Conservation (phyloP, 2,888 invertebrate genomes). For the Torymus texanus region DNA sequence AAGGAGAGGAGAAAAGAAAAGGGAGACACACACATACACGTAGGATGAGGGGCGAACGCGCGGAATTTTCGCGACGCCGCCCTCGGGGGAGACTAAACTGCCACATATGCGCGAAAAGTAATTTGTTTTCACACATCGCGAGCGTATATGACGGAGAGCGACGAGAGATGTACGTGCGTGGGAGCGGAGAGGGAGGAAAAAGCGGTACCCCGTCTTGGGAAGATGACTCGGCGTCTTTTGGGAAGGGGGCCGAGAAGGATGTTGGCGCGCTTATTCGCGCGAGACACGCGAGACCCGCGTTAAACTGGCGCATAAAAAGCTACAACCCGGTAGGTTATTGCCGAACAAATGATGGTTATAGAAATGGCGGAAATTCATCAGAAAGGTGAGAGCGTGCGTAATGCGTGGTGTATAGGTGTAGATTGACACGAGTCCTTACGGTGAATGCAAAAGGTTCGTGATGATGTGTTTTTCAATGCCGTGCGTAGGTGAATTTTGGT, state of each 20-base stretch:
- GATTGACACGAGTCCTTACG: too few species aligned
- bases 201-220: not conserved
- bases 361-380: not conserved
- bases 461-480: too few species aligned
- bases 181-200: conserved; percentile 15
- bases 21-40: too few species aligned
- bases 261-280: not conserved
- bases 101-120: conserved; percentile 24
- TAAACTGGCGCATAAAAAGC: conserved; percentile 1
- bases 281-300: conserved; percentile 21
- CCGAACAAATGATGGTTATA: conserved; percentile 6
- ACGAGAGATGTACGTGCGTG: not conserved
- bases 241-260: not conserved
- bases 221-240: conserved; percentile 24
- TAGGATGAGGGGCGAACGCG: too few species aligned
- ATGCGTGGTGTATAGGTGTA: too few species aligned
- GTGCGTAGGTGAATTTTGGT: too few species aligned
- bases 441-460: too few species aligned
- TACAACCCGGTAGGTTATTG: conserved; percentile 10
- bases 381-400: too few species aligned
- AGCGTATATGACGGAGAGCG: not conserved
- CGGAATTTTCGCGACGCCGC: too few species aligned
- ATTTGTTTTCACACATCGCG: conserved; percentile 39
- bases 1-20: conserved; percentile 1
- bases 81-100: too few species aligned